These are phyloP conservation scores for Leptocoma aspasia DNA, from an alignment of 2,113 vertebrate genomes.

Conservation along the genomic window DNA sequence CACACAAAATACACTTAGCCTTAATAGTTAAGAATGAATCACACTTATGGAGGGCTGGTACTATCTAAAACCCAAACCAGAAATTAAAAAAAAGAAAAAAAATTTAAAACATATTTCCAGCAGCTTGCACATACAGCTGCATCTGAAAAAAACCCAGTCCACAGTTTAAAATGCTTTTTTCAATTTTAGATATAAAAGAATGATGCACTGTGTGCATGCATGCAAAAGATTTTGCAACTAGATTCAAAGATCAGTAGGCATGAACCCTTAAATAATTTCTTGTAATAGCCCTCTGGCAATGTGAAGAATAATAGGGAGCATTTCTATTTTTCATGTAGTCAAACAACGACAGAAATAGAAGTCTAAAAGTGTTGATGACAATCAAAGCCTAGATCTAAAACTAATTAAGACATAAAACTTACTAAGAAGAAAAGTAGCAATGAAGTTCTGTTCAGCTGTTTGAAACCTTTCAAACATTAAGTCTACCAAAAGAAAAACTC, in stretches of 20 bases:
- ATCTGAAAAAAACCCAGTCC: neutral
- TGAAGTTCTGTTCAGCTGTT: neutral
- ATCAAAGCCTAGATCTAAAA: neutral
- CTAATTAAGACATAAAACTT: neutral
- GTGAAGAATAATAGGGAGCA: neutral
- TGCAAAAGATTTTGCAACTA: neutral
- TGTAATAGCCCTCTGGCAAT: neutral
- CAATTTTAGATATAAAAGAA: neutral
- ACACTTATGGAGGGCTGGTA: neutral
- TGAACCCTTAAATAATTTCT: neutral
- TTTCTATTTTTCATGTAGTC: neutral
- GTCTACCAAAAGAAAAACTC: neutral
- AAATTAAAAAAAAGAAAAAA: neutral
- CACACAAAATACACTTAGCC: neutral
- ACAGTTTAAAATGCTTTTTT: neutral
- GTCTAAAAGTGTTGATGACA: neutral
- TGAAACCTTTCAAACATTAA: neutral
- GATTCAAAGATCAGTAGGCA: neutral
- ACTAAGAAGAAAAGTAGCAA: neutral
- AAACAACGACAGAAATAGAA: neutral
- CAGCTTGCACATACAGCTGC: neutral
- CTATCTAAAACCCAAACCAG: neutral
- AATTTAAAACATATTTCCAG: neutral
- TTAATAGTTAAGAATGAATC: neutral
- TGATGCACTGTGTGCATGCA: neutral